phyloP scores from a whole-genome alignment of 2,888 invertebrate genomes.

The Metacarcinus magister region DNA sequence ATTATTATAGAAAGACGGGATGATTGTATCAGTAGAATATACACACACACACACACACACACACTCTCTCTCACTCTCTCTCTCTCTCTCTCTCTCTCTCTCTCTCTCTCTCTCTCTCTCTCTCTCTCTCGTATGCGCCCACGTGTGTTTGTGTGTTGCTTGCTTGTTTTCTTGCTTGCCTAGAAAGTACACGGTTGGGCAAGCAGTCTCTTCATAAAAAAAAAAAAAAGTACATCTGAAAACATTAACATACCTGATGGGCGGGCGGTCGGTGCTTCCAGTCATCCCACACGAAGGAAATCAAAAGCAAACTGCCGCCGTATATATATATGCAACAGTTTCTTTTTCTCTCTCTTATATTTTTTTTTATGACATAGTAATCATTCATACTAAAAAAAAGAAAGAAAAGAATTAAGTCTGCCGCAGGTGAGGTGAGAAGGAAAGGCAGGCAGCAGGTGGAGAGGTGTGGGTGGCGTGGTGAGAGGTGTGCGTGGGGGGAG shows the following conservation, averaged over 20 bases:
- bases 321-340: background rate
- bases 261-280: background rate
- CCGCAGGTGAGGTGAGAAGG: background rate
- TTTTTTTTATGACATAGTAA: background rate
- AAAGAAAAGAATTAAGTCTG: background rate
- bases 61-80: no score
- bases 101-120: no score
- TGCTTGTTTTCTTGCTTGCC: background rate
- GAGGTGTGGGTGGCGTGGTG: background rate
- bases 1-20: no score
- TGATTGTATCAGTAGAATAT: no score
- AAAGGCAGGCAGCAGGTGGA: background rate
- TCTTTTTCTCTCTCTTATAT: background rate
- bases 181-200: background rate
- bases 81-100: no score
- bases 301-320: background rate
- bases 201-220: background rate
- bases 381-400: background rate
- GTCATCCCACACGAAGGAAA: background rate
- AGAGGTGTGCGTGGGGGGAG: background rate
- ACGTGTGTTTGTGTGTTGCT: slow-evolving; percentile 55
- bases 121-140: background rate
- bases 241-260: background rate
- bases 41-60: no score
- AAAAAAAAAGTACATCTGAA: background rate